Evolutionary conservation across 92 coral and sea anemone species (phyloP), one percentile per base, ranked within the genome.

Genomic region (Porites rus): DNA sequence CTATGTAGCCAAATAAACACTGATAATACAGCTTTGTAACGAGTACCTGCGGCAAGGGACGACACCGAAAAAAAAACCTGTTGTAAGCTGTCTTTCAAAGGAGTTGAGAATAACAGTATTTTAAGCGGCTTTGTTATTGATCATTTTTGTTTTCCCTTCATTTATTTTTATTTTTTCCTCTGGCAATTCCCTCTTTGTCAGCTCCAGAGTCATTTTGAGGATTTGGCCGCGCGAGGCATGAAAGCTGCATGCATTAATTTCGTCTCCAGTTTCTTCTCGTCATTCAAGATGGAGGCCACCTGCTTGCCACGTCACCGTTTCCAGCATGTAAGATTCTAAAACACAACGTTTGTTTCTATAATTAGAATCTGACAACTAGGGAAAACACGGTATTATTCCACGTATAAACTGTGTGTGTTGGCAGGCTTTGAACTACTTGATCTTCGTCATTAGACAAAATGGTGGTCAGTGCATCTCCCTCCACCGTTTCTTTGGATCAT

Each of bases 281-380:
- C 16, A 56, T 56, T 56, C 61, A 56, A 56, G 4, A 56, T 56
- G 61, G 61, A 51, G 46, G 77, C 28, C n/a, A 25, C 21, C 46
- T 51, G 54, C 77, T 51, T 87, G 95, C 98, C 98, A 94, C 98
- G 96, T 94, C 96, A 90, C 96, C 98, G 86, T 86, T 71, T 91
- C 92, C 95, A 94, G 72, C 77, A 78, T 46, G 87, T 83, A 81
- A 65, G 59, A 85, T 84, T 80, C 90, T 63, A 22, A 84, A 53
- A 38, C 78, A 87, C 88, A 90, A 94, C 98, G 94, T 92, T 25
- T 72, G 82, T 7, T 84, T 20, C 91, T 90, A 88, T 90, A 93
- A 83, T 93, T 88, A 92, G 85, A 76, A 77, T 60, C 76, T 71
- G 88, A 77, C 80, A 85, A 75, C 76, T 50, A 21, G 52, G 2